Percentiles rank a stretch among this genome's conserved stretches.
These are phyloP conservation scores for Hesperophylax magnus DNA, from an alignment of 1,140 invertebrate species.

Conservation along the genomic window DNA sequence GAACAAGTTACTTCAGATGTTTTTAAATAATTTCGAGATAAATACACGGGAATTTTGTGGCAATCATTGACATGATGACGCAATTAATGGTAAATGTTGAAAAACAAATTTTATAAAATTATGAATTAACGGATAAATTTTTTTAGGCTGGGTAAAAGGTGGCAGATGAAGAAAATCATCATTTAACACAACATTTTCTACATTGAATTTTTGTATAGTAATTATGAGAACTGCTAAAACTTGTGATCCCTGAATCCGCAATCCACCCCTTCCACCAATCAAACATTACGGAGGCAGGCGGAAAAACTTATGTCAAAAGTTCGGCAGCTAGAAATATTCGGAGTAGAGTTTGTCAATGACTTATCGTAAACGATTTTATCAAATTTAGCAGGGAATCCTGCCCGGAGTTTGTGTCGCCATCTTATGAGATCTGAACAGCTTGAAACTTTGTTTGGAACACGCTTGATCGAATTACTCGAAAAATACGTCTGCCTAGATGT, in stretches of 20 bases:
- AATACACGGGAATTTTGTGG: too few species aligned
- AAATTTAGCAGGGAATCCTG: conserved; percentile 31
- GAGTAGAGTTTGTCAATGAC: conserved; percentile 39
- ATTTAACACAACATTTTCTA: too few species aligned
- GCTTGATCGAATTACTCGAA: conserved; percentile 23
- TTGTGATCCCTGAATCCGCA: background rate
- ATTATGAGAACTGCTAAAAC: background rate
- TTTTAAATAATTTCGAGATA: too few species aligned
- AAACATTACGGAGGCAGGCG: conserved; percentile 14
- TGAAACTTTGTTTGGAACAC: conserved; percentile 12
- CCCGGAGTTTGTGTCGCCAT: background rate
- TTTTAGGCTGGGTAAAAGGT: too few species aligned
- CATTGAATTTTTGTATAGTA: too few species aligned
- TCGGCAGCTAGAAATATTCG: conserved; percentile 31
- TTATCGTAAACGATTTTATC: conserved; percentile 45
- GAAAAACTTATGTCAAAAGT: conserved; percentile 40
- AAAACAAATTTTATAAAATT: too few species aligned
- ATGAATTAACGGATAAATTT: too few species aligned
- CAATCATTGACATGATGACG: too few species aligned
- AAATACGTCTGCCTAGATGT: conserved; percentile 8
- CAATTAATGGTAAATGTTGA: too few species aligned
- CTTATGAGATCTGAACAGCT: background rate
- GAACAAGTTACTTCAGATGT: too few species aligned
- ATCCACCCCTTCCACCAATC: conserved; percentile 10
- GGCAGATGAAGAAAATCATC: too few species aligned